Evolutionary conservation across 2,797 vertebrate genomes (phyloP).

Genomic region (Chloroceryle inda): DNA sequence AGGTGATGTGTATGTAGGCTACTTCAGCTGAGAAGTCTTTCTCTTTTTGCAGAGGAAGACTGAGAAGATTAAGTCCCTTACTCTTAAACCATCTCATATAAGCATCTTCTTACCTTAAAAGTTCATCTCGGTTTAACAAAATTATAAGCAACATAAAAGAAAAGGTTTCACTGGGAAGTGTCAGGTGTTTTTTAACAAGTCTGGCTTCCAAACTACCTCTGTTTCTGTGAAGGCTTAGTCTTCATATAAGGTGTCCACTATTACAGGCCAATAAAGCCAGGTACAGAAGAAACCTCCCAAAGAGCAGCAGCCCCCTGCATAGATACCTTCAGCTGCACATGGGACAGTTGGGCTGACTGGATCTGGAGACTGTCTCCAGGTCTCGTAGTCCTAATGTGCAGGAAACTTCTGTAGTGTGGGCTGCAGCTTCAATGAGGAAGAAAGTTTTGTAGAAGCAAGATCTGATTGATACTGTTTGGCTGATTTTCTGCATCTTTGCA

Average conservation of each 20-base stretch:
- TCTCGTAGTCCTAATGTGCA: not conserved
- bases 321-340: not conserved
- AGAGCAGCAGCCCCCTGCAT: too few relatives aligned
- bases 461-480: not conserved
- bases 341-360: fast-evolving
- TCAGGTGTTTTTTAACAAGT: not conserved
- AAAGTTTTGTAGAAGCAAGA: not conserved
- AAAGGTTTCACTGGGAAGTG: not conserved
- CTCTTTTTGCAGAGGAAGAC: not conserved
- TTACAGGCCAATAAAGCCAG: not conserved
- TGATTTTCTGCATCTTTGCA: not conserved
- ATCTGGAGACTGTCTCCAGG: fast-evolving
- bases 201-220: not conserved
- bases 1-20: not conserved
- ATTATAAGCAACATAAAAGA: not conserved
- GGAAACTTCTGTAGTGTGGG: not conserved
- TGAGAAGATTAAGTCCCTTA: not conserved
- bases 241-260: not conserved
- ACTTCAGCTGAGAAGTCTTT: not conserved
- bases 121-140: not conserved
- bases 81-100: not conserved
- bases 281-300: not conserved
- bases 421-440: not conserved
- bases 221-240: not conserved
- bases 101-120: not conserved